phyloP scores from a whole-genome alignment of 2,113 vertebrate genomes.

The Myxocyprinus asiaticus region DNA sequence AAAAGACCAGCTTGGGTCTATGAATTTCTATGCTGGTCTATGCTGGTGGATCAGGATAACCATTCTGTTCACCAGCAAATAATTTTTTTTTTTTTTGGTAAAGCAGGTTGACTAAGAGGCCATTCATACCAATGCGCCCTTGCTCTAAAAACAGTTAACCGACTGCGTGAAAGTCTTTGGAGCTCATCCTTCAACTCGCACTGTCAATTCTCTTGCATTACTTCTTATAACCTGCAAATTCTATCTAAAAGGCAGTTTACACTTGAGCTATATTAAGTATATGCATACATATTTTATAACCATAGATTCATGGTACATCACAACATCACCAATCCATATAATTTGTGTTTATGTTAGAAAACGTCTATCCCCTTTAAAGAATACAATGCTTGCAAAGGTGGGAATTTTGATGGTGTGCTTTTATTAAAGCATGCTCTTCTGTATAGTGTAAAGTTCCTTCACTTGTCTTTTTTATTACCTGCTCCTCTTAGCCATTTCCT shows the following conservation, averaged over 20 bases:
- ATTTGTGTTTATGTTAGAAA: background rate
- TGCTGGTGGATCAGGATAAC: too few relatives aligned
- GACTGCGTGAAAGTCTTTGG: too few relatives aligned
- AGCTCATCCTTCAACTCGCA: too few relatives aligned
- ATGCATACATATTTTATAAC: background rate
- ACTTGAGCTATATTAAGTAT: background rate
- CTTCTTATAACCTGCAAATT: background rate
- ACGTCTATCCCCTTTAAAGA: background rate
- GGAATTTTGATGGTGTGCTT: background rate
- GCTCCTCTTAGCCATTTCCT: slow-evolving; percentile 42
- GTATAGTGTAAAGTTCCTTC: slow-evolving; percentile 19
- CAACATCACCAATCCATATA: background rate
- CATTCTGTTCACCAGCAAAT: too few relatives aligned
- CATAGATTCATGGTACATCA: background rate
- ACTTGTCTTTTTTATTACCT: slow-evolving; percentile 26
- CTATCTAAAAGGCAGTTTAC: background rate
- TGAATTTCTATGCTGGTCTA: too few relatives aligned
- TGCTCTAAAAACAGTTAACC: background rate
- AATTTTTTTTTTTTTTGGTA: too few relatives aligned
- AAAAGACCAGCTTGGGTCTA: too few relatives aligned
- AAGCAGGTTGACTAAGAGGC: too few relatives aligned
- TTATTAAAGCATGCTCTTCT: slow-evolving; percentile 20
- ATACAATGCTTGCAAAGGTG: background rate
- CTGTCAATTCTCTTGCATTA: too few relatives aligned
- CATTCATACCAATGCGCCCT: too few relatives aligned